Conservation (phyloP, 2,113 vertebrate species). For the Tetrax tetrax region DNA sequence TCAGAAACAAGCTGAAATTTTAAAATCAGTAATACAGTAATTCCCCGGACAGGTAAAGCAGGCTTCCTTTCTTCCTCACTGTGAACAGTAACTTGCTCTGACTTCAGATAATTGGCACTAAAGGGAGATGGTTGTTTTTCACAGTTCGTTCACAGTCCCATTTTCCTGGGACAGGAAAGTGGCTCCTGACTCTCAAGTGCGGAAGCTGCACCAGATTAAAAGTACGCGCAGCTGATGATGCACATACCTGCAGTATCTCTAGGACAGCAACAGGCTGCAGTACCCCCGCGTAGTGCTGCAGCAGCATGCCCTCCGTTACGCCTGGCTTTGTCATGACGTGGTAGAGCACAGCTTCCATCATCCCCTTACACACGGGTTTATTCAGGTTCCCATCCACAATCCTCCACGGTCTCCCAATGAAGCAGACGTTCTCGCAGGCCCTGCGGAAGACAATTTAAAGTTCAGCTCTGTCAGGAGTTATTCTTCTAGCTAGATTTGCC, state of each 20-base stretch:
- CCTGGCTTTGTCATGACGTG: conserved; percentile 91
- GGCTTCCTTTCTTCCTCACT: background rate
- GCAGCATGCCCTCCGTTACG: conserved; percentile 75
- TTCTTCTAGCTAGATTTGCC: background rate
- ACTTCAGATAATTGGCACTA: background rate
- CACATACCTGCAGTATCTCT: conserved; percentile 88
- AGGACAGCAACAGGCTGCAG: conserved; percentile 86
- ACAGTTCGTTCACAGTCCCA: background rate
- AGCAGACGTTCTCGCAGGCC: conserved; percentile 69
- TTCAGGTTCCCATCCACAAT: conserved; percentile 91
- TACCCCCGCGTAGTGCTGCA: conserved; percentile 85
- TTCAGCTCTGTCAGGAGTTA: background rate
- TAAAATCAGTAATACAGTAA: background rate
- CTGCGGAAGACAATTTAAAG: background rate
- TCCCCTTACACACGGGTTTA: conserved; percentile 89
- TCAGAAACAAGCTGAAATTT: background rate
- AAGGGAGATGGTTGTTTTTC: background rate
- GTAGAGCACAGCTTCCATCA: conserved; percentile 90
- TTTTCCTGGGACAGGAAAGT: background rate
- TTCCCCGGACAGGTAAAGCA: background rate
- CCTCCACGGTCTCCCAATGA: conserved; percentile 91
- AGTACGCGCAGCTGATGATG: background rate
- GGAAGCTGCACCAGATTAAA: background rate
- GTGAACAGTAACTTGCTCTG: background rate
- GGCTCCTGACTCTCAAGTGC: background rate